A percentile compares a stretch with the other conserved stretches of the same genome.
These are phyloP conservation scores for Tragelaphus eurycerus DNA, from an alignment of 2,797 vertebrate genomes.

Conservation along the genomic window DNA sequence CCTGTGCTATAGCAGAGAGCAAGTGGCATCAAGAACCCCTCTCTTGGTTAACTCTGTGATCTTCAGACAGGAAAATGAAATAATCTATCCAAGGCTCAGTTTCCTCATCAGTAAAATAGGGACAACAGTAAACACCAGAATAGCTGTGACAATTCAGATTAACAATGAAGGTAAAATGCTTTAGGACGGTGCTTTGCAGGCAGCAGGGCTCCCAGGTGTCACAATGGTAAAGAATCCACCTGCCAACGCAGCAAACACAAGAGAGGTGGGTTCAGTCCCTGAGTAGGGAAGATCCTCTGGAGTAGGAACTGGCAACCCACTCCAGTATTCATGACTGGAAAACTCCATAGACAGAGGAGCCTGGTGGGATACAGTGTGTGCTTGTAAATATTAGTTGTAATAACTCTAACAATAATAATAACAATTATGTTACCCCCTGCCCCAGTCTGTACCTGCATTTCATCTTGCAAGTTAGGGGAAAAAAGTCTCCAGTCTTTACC, in stretches of 20 bases:
- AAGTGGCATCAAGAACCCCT: neutral
- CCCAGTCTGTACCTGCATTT: neutral
- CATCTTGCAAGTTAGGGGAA: neutral
- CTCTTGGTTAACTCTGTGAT: neutral
- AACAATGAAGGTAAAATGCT: neutral
- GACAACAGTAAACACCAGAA: neutral
- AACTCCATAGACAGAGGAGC: neutral
- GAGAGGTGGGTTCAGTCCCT: neutral
- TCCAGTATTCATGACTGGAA: neutral
- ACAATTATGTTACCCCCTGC: neutral
- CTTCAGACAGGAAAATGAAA: neutral
- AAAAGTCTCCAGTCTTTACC: neutral
- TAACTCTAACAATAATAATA: neutral
- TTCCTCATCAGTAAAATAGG: neutral
- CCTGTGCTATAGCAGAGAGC: neutral
- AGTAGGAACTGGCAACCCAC: neutral
- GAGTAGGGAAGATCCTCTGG: neutral
- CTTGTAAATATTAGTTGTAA: neutral
- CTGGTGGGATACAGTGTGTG: neutral
- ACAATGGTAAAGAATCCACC: neutral
- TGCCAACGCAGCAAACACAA: neutral
- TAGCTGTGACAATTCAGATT: neutral
- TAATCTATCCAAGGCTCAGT: neutral
- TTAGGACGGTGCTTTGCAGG: neutral
- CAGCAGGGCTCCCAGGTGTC: neutral